These are phyloP conservation scores for Alouatta palliata DNA, from an alignment of 2,113 vertebrate species.

Conservation along the genomic window DNA sequence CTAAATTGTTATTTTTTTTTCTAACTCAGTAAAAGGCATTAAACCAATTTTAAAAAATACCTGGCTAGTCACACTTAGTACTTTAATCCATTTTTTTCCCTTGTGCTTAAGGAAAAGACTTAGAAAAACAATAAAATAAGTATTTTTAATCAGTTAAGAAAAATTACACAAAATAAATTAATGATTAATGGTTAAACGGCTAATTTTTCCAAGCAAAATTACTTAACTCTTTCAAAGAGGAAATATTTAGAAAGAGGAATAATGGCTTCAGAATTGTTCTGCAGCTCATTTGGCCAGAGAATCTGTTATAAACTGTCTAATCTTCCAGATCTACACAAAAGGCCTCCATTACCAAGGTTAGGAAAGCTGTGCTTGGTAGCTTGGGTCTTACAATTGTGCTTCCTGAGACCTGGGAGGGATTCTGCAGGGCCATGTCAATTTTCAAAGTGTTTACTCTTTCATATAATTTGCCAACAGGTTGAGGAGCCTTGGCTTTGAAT, in stretches of 20 bases:
- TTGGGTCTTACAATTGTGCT: background rate
- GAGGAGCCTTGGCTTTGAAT: background rate
- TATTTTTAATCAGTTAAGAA: conserved; percentile 26
- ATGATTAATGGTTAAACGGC: conserved; percentile 21
- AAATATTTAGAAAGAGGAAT: background rate
- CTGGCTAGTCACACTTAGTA: conserved; percentile 65
- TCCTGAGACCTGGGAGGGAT: background rate
- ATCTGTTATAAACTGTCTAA: background rate
- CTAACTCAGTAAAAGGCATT: conserved; percentile 73
- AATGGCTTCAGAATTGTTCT: conserved; percentile 10
- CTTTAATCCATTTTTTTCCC: conserved; percentile 28
- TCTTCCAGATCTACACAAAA: background rate
- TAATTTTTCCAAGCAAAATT: conserved; percentile 12
- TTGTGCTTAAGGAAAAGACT: background rate
- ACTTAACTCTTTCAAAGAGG: background rate
- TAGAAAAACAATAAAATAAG: background rate
- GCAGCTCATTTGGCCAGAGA: background rate
- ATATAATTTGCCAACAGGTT: background rate
- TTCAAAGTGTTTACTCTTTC: background rate
- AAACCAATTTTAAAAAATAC: conserved; percentile 68
- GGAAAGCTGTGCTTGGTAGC: background rate
- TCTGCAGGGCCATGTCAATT: background rate
- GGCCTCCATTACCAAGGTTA: background rate
- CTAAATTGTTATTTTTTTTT: conserved; percentile 71
- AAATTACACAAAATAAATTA: conserved; percentile 2